Percentiles rank a stretch among this genome's conserved stretches.
Evolutionary conservation across 1,140 invertebrate genomes (phyloP).

Genomic region (Daktulosphaira vitifoliae): DNA sequence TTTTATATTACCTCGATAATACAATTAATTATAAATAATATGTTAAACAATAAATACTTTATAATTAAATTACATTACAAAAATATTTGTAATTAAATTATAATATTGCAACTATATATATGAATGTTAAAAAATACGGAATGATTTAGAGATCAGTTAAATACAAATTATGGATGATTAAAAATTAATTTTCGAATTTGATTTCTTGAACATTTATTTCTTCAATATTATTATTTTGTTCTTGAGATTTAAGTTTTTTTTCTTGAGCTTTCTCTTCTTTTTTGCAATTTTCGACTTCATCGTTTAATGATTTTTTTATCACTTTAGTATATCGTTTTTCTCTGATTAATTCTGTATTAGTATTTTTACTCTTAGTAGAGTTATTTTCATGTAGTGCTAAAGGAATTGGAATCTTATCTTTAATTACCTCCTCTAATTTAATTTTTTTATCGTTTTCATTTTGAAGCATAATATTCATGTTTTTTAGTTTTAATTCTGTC

Average conservation of each 20-base stretch:
- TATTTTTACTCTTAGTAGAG: conserved; percentile 42
- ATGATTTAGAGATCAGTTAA: conserved; percentile 15
- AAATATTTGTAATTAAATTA: conserved; percentile 3
- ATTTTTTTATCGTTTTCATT: not conserved
- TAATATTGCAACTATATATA: conserved; percentile 1
- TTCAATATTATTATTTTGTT: not conserved
- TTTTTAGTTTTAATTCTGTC: not conserved
- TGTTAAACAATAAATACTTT: not conserved
- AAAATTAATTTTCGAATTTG: not conserved
- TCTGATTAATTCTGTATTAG: conserved; percentile 45
- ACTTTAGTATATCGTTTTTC: not conserved
- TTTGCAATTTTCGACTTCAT: conserved; percentile 4
- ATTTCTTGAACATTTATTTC: not conserved
- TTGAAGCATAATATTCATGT: not conserved
- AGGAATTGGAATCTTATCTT: conserved; percentile 6
- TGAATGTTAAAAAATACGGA: conserved; percentile 2
- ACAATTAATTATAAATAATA: not conserved
- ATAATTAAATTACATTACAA: conserved; percentile 5
- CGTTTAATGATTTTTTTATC: not conserved
- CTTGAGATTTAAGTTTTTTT: not conserved
- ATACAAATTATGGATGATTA: not conserved
- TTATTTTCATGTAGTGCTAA: conserved; percentile 8
- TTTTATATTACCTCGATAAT: conserved; percentile 12
- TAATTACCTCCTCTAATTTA: not conserved
- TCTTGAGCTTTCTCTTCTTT: not conserved